phyloP scores from a whole-genome alignment of 2,113 vertebrate species.

The Chaetorhynchus papuensis region DNA sequence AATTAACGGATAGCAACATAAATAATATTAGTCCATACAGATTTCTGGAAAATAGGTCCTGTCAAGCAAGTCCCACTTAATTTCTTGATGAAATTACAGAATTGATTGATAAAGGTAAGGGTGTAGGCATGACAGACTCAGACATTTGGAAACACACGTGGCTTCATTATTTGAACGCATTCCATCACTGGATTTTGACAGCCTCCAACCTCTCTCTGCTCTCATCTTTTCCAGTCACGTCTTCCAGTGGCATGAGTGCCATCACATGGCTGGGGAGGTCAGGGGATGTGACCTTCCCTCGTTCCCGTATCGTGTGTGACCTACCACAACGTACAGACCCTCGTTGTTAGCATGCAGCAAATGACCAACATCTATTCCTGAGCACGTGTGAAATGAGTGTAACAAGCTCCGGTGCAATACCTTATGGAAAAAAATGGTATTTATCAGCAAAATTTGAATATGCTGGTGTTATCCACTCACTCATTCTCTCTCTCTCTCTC shows the following conservation, averaged over 20 bases:
- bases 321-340: not conserved
- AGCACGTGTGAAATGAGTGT: fast-evolving
- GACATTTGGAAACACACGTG: not conserved
- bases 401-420: not conserved
- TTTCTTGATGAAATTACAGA: not conserved
- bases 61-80: not conserved
- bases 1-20: not conserved
- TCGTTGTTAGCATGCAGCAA: not conserved
- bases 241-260: not conserved
- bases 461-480: not conserved
- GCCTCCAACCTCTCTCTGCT: not conserved
- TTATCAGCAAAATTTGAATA: not conserved
- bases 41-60: not conserved
- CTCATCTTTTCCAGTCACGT: not conserved
- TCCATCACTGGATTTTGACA: not conserved
- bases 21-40: not conserved
- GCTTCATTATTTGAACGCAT: not conserved
- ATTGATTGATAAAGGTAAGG: not conserved
- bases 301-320: not conserved
- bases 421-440: not conserved
- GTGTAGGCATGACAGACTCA: not conserved
- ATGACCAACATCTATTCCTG: not conserved
- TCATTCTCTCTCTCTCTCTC: not conserved
- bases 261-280: not conserved
- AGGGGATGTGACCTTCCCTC: not conserved